Base-by-base conservation (phyloP, 2,888 invertebrate genomes). In the Himalopsyche anomala region DNA sequence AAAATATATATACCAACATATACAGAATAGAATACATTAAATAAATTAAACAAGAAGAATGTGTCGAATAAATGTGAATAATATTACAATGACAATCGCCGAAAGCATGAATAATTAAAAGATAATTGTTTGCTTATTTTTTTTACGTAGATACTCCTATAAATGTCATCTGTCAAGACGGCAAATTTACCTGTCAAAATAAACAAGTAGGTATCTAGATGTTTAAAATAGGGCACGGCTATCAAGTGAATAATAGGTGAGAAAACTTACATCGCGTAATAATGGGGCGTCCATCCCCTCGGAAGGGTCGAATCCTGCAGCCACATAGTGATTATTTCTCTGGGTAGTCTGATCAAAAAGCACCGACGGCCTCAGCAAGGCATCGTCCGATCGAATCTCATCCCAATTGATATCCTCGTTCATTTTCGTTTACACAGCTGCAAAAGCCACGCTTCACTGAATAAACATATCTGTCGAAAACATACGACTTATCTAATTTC, bases 211-310 rank as follows among this genome's bases (percentile, higher is more conserved):
- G 51, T 51, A 51, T 51, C 12, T 51, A 51, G 51, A 51, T 51
- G 51, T 51, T 51, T 51, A 15, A 51, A 51, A 51, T 51, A 4
- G 51, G 12, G 15, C 51, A 51, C 51, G 51, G 51, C 51, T 51
- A 51, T 51, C 45, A 51, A 51, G 12, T 51, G 19, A 79, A 54
- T 38, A 36, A 84, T 74, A 80, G 12, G 80, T 5, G 19, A 51
- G 84, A 86, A 42, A 85, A 90, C 90, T 90, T 90, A 91, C 91
- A 89, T 91, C 91, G 84, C 91, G 90, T 80, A 91, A 88, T 45
- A 92, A 89, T 0, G 92, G 91, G 45, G 91, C 90, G 89, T 92
- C 92, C 89, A 89, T 86, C 45, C 88, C 89, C 84, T 89, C 88
- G 9, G 85, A 69, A 51, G 88, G 83, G 38, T 89, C 88, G 51